A percentile compares a stretch with the other conserved stretches of the same genome.
Conservation (phyloP, 2,797 vertebrate species). For the Ctenopoma multispine region DNA sequence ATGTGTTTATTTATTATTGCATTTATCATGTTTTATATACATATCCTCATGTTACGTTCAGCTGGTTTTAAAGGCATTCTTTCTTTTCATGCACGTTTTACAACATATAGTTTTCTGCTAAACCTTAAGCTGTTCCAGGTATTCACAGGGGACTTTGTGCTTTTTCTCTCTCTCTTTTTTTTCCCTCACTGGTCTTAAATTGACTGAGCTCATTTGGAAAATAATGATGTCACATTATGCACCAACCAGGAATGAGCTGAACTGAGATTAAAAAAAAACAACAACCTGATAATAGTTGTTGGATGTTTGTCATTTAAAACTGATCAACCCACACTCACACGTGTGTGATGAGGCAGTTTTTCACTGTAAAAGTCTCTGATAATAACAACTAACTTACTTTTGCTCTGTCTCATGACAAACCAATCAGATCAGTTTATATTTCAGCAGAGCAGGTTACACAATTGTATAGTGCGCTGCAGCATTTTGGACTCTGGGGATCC, state of each 20-base stretch:
- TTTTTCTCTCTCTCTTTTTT: neutral
- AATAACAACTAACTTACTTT: neutral
- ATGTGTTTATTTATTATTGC: too few species aligned
- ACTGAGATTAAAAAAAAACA: neutral
- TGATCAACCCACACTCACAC: neutral
- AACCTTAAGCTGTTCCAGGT: neutral
- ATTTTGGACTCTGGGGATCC: neutral
- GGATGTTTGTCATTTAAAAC: constrained; percentile 16
- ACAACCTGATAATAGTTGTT: neutral
- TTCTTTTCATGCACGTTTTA: too few species aligned
- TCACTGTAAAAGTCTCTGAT: neutral
- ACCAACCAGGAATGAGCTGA: constrained; percentile 1
- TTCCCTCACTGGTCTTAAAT: neutral
- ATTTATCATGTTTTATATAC: too few species aligned
- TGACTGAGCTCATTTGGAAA: neutral
- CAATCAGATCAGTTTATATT: neutral
- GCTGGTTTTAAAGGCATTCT: too few species aligned
- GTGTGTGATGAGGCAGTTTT: neutral
- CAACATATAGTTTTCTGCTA: too few species aligned
- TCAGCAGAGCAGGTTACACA: neutral
- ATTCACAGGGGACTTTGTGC: neutral
- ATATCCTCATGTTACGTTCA: too few species aligned
- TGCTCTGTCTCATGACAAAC: neutral
- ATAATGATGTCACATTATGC: constrained; percentile 4
- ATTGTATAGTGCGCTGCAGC: neutral